Base-by-base conservation (phyloP, 2,888 invertebrate species). In the Frankliniella fusca region DNA sequence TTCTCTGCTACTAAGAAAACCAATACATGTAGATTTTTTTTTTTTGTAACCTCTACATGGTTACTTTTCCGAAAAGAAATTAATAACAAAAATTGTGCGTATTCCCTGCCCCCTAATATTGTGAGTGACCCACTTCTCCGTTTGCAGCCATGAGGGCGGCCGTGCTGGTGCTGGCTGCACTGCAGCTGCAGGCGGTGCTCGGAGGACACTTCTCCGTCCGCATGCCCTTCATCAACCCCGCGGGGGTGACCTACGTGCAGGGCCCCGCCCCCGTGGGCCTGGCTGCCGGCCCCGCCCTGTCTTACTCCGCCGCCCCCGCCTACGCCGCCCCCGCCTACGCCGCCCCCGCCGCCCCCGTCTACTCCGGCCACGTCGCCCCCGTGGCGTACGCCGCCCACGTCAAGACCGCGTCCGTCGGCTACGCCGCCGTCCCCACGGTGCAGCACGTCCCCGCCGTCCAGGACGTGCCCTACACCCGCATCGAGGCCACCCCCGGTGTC, bases 171-270 rank as follows among this genome's bases (percentile, higher is more conserved):
- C 82, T 87, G 48, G 87, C 86, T 82, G 86, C 87, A 1, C 81
- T 88, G 84, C 85, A 88, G 85, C 86, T 88, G 85, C 87, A 87
- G 81, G 84, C 86, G 18, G 86, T 86, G 18, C 83, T 86, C 12
- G 85, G 87, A 18, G 85, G 84, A 83, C 82, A 87, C 82, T 87
- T 87, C 80, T 85, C 87, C 28, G 87, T 89, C n/a, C 86, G 87
- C 80, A 87, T 89, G 86, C 88, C 89, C n/a, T 90, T 88, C 85
- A 85, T 87, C 61, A 90, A 89, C 87, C 90, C 91, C 10, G 91
- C 91, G 8, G 90, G 90, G 84, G 90, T 91, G 15, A 90, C 89
- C 28, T 90, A 90, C 85, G 86, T 90, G 28, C 86, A 86, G 83
- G 86, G 86, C 81, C 86, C 85, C 18, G 83, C 83, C 80, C 81